phyloP scores from a whole-genome alignment of 2,797 vertebrate species.

The Enoplosus armatus region DNA sequence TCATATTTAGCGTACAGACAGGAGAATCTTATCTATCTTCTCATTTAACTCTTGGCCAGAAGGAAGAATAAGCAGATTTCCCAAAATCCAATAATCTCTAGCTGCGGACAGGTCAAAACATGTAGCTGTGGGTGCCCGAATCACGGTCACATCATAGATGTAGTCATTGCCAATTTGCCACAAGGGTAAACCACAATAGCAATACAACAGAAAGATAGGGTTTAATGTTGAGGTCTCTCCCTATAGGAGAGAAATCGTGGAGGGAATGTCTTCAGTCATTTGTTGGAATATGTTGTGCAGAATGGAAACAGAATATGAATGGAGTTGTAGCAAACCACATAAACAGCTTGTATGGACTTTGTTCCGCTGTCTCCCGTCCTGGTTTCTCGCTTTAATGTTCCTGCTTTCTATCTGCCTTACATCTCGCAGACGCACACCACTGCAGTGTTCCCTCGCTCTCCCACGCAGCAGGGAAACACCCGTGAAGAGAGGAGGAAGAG shows the following conservation, averaged over 20 bases:
- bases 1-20: background rate
- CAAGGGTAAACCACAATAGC: background rate
- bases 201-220: background rate
- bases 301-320: slow-evolving; percentile 1
- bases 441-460: slow-evolving; percentile 39
- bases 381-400: background rate
- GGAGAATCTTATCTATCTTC: background rate
- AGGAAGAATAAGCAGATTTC: background rate
- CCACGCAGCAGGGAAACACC: slow-evolving; percentile 66
- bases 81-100: background rate
- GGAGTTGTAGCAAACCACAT: background rate
- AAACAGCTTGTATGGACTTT: slow-evolving; percentile 1
- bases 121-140: background rate
- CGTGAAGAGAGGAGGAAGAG: slow-evolving; percentile 26
- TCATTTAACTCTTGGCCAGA: background rate
- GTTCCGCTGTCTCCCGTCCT: background rate
- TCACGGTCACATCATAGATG: no score
- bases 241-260: background rate
- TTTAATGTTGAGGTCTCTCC: background rate
- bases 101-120: background rate
- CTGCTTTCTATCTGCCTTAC: background rate
- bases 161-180: no score
- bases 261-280: background rate
- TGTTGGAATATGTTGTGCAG: background rate
- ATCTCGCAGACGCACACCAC: background rate